Evolutionary conservation across 2,113 vertebrate species (phyloP).

Genomic region (Tretioscincus oriximinensis): DNA sequence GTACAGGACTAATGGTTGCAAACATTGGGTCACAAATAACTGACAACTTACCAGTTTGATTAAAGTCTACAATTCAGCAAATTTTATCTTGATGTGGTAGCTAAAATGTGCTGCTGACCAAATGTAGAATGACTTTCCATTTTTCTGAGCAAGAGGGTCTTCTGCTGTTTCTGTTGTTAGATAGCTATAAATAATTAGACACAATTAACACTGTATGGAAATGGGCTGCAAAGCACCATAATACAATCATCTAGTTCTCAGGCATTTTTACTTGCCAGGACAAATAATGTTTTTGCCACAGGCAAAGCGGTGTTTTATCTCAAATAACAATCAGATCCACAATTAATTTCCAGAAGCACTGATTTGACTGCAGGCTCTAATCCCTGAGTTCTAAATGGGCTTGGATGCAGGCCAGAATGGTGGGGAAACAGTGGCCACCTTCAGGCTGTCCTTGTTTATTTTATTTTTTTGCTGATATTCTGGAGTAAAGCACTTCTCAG

Average conservation of each 20-base stretch:
- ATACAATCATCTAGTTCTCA: background rate
- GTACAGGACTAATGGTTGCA: conserved; percentile 40
- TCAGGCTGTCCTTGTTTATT: too few relatives aligned
- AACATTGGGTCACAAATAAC: conserved; percentile 26
- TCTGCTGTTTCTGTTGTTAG: background rate
- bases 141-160: background rate
- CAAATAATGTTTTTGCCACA: background rate
- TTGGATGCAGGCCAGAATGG: too few relatives aligned
- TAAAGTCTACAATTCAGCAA: background rate
- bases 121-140: background rate
- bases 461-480: too few relatives aligned
- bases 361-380: too few relatives aligned
- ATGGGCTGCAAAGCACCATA: background rate
- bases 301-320: conserved; percentile 17
- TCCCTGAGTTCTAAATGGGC: too few relatives aligned
- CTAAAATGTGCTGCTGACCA: background rate
- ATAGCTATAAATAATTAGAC: background rate
- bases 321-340: background rate
- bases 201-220: background rate
- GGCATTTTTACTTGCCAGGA: background rate
- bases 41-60: conserved; percentile 29
- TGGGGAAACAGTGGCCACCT: too few relatives aligned
- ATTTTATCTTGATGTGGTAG: background rate
- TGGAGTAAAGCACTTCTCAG: too few relatives aligned
- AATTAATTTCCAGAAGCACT: too few relatives aligned